Base-by-base conservation (phyloP, 2,888 invertebrate genomes). In the Sphaerophoria rueppellii region DNA sequence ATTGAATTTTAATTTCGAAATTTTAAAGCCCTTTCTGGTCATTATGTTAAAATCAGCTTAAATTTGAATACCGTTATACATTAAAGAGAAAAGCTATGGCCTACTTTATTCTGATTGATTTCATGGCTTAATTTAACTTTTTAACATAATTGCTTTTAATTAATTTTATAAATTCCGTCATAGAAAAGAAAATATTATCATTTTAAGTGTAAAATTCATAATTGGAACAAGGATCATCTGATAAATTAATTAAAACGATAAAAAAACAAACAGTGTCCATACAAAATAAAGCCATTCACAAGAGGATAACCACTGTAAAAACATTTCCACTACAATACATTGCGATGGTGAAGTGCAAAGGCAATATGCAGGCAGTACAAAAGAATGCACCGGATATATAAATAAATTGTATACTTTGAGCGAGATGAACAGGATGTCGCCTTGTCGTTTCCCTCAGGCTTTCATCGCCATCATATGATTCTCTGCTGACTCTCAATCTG, bases 331-430 rank as follows among this genome's bases (percentile, higher is more conserved):
- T 57, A 52, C 55, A 63, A 37, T 9, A 40, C 6, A 40, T 24
- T 24, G 24, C 24, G 24, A 40, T 7, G 9, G 4, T 9, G 12
- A 43, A 43, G 12, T 11, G 12, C 9, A 7, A 9, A 43, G 12
- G 12, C 9, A 43, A 43, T 11, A 11, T 4, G 40, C 9, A 40
- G 9, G 12, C 9, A 61, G 69, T 73, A 82, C 74, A 34, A 71
- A 75, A 75, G 80, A 50, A 40, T 63, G 43, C 50, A 72, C 12
- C 24, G 50, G 55, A 71, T 32, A 71, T 73, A 74, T 70, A 63
- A 70, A 82, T 77, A 70, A 77, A 77, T 73, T 70, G 73, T 67
- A 69, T 63, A 69, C 77, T 61, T 77, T 55, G 52, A 24, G 1
- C 24, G 16, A 32, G 43, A 43, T 43, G 12, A 9, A 43, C 43